These are phyloP conservation scores for Xyrauchen texanus DNA, from an alignment of 2,113 vertebrate species.

Conservation along the genomic window DNA sequence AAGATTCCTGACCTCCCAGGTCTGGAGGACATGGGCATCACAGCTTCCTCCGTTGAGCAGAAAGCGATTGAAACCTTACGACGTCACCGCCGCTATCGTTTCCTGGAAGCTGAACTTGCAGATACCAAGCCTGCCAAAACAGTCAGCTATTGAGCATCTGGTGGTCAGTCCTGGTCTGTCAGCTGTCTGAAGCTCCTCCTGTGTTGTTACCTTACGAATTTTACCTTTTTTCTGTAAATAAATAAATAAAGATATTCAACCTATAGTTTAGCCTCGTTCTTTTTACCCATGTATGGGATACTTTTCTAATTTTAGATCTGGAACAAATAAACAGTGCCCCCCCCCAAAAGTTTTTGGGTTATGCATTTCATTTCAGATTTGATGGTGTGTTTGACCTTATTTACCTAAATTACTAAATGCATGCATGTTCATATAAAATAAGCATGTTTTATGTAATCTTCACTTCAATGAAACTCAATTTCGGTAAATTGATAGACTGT, in stretches of 20 bases:
- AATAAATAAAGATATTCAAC: slow-evolving; percentile 64
- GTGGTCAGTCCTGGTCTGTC: not conserved
- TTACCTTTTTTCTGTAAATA: slow-evolving; percentile 71
- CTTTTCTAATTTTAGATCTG: too few species aligned
- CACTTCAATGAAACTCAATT: too few species aligned
- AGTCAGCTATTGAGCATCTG: slow-evolving; percentile 67
- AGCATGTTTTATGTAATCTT: too few species aligned
- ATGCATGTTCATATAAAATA: too few species aligned
- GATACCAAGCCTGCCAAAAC: slow-evolving; percentile 85
- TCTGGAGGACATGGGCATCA: slow-evolving; percentile 87
- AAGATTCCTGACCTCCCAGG: slow-evolving; percentile 85
- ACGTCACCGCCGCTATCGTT: slow-evolving; percentile 86
- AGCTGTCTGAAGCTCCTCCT: slow-evolving; percentile 20
- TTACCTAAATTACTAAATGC: too few species aligned
- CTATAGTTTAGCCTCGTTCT: not conserved
- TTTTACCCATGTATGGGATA: too few species aligned
- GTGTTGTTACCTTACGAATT: slow-evolving; percentile 47
- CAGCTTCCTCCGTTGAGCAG: slow-evolving; percentile 80
- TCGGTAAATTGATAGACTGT: too few species aligned
- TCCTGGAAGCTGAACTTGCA: slow-evolving; percentile 81
- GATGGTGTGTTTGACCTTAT: too few species aligned
- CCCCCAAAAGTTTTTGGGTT: too few species aligned
- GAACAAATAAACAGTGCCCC: too few species aligned
- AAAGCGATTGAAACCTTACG: slow-evolving; percentile 91
- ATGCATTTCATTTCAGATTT: too few species aligned